Evolutionary conservation across 2,888 invertebrate genomes (phyloP), one percentile per base, ranked within the genome.

Genomic region (Luperina nickerlii): DNA sequence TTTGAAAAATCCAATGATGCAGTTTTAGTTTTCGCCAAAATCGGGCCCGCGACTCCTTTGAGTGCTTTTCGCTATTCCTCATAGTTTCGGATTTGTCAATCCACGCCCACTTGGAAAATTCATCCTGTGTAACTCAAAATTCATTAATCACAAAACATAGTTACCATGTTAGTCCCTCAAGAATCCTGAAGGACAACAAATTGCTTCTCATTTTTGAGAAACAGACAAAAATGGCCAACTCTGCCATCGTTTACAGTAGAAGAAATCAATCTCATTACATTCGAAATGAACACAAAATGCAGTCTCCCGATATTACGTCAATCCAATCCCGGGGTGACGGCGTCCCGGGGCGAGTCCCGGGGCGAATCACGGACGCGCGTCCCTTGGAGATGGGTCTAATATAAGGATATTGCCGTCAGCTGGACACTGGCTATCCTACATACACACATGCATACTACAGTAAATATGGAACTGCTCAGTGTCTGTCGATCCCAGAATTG

Each of bases 361-460:
- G 81, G 81, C 76, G 72, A 27, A 5, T 70, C 66, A 73, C 78
- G 78, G 78, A 62, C 48, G 76, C 62, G 72, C 54, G 57, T 32
- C 57, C 57, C 60, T 85, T 5, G 20, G 68, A 82, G 70, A 81
- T 78, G 86, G 69, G 65, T 71, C 73, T 83, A 84, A 86, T 86
- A 84, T 77, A 72, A 82, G 77, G 77, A 83, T 87, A 87, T 87
- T 87, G 83, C 71, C 80, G 86, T 82, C 87, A 86, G 86, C 87
- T 81, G 86, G 85, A 62, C 83, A 45, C 38, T 67, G 66, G 62
- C 60, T 32, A 18, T 42, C 32, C 54, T 42, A 65, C 18, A 68
- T 0, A 65, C 32, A 57, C 15, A 62, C 51, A 24, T 54, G 42
- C 63, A 57, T 18, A 51, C 27, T 20, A 13, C 24, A 18, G 38